Evolutionary conservation across 2,113 vertebrate genomes (phyloP).

Genomic region (Falcunculus frontatus): DNA sequence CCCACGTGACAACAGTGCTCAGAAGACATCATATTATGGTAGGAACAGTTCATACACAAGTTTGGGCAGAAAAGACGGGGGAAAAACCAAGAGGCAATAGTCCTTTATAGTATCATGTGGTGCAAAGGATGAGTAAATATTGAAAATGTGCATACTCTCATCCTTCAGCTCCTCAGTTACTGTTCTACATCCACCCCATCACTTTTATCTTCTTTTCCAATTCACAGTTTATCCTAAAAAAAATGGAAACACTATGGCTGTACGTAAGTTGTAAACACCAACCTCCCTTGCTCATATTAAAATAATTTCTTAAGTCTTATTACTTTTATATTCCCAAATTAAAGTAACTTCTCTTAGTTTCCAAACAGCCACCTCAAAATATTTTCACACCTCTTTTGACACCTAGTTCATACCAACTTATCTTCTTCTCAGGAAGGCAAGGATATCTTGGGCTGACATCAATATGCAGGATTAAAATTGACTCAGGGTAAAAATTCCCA

Average conservation of each 20-base stretch:
- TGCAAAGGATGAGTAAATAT: neutral
- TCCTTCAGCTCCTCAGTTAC: neutral
- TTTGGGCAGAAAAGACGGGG: neutral
- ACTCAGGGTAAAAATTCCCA: neutral
- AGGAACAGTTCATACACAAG: neutral
- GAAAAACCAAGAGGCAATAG: neutral
- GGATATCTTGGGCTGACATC: neutral
- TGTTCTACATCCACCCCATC: neutral
- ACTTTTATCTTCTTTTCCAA: neutral
- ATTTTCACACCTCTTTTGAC: conserved; percentile 10
- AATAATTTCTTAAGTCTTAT: neutral
- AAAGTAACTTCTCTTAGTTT: neutral
- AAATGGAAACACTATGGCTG: neutral
- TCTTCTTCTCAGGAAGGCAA: neutral
- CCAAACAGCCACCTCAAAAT: neutral
- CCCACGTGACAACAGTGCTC: neutral
- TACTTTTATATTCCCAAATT: neutral
- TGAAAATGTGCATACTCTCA: neutral
- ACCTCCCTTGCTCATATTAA: neutral
- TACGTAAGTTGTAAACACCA: neutral
- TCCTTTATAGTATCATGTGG: fast-evolving
- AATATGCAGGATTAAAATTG: neutral
- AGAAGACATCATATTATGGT: neutral
- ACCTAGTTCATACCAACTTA: neutral
- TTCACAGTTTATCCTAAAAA: neutral